Percentiles rank a stretch among this genome's conserved stretches.
Conservation (phyloP, 2,797 vertebrate species). For the Falco concolor region DNA sequence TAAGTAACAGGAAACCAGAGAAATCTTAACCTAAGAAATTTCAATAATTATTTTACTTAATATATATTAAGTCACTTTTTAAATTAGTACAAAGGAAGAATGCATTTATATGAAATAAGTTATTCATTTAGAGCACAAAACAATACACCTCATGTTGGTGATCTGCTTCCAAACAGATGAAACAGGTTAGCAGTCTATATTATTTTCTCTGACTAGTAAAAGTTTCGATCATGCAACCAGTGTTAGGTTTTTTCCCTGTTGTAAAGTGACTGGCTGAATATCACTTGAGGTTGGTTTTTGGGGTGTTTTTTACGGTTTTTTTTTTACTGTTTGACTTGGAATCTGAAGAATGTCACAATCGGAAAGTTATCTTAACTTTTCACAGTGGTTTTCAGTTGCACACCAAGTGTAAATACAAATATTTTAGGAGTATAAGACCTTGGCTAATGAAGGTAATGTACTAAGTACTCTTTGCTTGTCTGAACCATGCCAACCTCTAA, state of each 20-base stretch:
- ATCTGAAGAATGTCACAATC: background rate
- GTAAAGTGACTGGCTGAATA: background rate
- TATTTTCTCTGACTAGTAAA: background rate
- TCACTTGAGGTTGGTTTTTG: background rate
- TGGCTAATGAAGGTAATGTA: background rate
- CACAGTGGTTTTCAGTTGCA: background rate
- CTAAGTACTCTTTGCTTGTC: background rate
- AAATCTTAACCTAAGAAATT: background rate
- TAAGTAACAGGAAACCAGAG: slow-evolving; percentile 1
- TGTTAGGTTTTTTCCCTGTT: background rate
- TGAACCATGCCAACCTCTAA: background rate
- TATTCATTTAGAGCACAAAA: background rate
- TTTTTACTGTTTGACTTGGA: background rate
- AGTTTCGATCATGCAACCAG: background rate
- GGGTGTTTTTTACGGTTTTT: background rate
- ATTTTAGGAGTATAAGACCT: background rate
- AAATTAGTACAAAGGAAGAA: background rate
- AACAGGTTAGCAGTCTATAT: background rate
- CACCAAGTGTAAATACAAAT: background rate
- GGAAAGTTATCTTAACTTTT: background rate
- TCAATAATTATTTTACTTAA: background rate
- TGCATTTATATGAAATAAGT: background rate
- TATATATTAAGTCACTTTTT: background rate
- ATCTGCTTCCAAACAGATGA: background rate
- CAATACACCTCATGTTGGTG: background rate